These are phyloP conservation scores for Stenodera caucasica DNA, from an alignment of 2,888 invertebrate genomes.

Conservation along the genomic window DNA sequence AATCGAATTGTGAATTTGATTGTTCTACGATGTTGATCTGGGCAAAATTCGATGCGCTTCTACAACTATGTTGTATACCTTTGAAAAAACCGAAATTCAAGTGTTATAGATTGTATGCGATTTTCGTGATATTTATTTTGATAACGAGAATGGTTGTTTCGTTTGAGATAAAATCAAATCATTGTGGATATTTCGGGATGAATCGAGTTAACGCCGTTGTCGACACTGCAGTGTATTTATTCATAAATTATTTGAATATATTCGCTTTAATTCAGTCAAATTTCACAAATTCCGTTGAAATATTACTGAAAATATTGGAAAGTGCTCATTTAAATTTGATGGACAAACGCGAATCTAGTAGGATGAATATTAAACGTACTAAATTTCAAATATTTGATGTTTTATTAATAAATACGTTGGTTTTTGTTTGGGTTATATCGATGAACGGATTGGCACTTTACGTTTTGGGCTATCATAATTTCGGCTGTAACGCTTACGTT, in stretches of 20 bases:
- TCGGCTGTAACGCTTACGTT: neutral
- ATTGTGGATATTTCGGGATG: neutral
- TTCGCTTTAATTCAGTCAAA: neutral
- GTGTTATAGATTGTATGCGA: neutral
- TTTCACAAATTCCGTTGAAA: neutral
- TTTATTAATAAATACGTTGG: neutral
- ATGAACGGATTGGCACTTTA: neutral
- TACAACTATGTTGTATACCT: neutral
- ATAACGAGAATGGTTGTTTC: neutral
- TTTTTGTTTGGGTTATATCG: neutral
- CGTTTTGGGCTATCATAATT: neutral
- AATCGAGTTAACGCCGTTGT: neutral
- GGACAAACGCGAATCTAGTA: neutral
- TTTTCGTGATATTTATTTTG: neutral
- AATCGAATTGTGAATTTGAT: neutral
- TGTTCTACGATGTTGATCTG: neutral
- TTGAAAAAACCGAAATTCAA: neutral
- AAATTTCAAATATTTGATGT: neutral
- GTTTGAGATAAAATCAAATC: neutral
- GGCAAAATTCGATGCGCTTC: neutral
- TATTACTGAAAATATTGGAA: neutral
- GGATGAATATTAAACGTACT: neutral
- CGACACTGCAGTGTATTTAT: neutral
- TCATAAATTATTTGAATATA: neutral
- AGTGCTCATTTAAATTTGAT: neutral